Conservation (phyloP, 2,888 invertebrate species). For the Macrosoma leucophasiata region DNA sequence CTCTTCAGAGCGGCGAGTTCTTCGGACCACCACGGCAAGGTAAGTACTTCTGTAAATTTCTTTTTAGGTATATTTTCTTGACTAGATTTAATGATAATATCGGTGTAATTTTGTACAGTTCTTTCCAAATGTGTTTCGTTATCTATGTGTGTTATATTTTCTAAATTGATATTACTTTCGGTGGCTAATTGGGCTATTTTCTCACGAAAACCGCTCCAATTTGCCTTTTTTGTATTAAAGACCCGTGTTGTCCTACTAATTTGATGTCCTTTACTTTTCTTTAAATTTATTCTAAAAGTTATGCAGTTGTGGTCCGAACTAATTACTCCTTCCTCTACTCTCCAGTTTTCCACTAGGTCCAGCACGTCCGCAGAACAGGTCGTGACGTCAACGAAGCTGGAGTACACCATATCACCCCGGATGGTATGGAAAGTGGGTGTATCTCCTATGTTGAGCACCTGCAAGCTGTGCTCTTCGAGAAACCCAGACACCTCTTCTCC, state of each 20-base stretch:
- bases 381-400: no score
- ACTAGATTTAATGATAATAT: neutral
- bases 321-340: neutral
- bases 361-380: conserved; percentile 3
- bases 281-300: neutral
- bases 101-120: neutral
- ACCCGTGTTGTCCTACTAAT: conserved; percentile 2
- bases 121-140: neutral
- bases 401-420: conserved; percentile 5
- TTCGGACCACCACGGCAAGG: neutral
- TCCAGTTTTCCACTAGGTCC: conserved; percentile 6
- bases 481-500: conserved; percentile 6
- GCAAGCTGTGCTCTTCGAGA: conserved; percentile 6
- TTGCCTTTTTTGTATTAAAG: conserved; percentile 1
- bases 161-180: neutral
- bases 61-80: neutral
- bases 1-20: neutral
- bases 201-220: neutral
- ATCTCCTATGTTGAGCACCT: conserved; percentile 9
- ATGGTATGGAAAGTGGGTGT: conserved; percentile 12
- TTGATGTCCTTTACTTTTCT: neutral
- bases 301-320: neutral
- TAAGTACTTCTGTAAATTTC: neutral
- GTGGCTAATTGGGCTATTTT: neutral
- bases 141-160: neutral